A percentile compares a stretch with the other conserved stretches of the same genome.
phyloP scores from a whole-genome alignment of 2,888 invertebrate genomes.

The Leptarthrus brevirostris region DNA sequence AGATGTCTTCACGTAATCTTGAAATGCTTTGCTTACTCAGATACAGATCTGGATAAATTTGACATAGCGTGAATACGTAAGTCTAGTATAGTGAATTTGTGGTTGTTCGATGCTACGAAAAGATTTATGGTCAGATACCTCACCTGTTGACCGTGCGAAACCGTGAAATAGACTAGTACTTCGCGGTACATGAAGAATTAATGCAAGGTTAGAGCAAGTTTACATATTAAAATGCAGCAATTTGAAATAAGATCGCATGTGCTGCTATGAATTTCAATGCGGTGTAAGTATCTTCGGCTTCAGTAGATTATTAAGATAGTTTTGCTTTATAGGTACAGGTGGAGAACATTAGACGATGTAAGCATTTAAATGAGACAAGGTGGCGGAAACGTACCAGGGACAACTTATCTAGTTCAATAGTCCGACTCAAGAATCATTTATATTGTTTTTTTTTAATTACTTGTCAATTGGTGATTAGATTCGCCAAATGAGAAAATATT shows the following conservation, averaged over 20 bases:
- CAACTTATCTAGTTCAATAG: conserved; percentile 23
- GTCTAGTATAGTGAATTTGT: conserved; percentile 11
- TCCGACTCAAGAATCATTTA: neutral
- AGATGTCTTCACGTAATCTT: conserved; percentile 39
- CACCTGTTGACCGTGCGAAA: conserved; percentile 50
- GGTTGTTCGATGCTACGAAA: neutral
- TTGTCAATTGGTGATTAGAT: no score
- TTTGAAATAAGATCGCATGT: conserved; percentile 29
- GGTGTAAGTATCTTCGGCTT: conserved; percentile 27
- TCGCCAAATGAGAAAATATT: no score
- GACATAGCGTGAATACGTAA: neutral
- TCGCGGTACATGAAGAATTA: conserved; percentile 45
- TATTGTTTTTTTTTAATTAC: no score
- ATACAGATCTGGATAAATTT: conserved; percentile 6
- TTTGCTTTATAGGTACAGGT: neutral
- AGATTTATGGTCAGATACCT: conserved; percentile 46
- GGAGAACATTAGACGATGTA: conserved; percentile 24
- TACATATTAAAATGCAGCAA: conserved; percentile 31
- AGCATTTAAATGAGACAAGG: conserved; percentile 4
- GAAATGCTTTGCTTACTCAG: conserved; percentile 28
- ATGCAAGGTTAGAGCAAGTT: conserved; percentile 46
- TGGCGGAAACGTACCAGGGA: conserved; percentile 40
- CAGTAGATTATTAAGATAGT: neutral
- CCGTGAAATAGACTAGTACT: conserved; percentile 42
- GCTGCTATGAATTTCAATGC: conserved; percentile 26